Evolutionary conservation across 2,888 invertebrate genomes (phyloP).

Genomic region (Plagodis pulveraria): DNA sequence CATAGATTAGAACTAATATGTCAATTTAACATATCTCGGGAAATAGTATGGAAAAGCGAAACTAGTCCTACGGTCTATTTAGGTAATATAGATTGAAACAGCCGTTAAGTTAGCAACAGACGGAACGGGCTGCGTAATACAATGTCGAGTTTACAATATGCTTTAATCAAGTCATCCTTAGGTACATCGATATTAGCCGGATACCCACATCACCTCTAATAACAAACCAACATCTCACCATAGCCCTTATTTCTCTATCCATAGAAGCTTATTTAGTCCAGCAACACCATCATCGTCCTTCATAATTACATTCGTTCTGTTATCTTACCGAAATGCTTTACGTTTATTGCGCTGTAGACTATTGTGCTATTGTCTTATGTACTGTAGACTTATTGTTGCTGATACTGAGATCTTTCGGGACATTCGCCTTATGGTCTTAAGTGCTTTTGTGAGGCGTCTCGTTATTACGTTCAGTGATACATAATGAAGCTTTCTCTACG

Average conservation of each 20-base stretch:
- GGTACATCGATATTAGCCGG: not conserved
- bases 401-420: slow-evolving; percentile 18
- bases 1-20: too few relatives aligned
- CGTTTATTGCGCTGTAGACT: slow-evolving; percentile 25
- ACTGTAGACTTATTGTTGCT: slow-evolving; percentile 22
- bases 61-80: too few relatives aligned
- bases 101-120: too few relatives aligned
- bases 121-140: too few relatives aligned
- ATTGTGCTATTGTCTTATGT: slow-evolving; percentile 25
- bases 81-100: too few relatives aligned
- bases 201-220: not conserved
- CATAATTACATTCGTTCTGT: slow-evolving; percentile 28
- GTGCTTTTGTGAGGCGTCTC: slow-evolving; percentile 17
- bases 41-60: too few relatives aligned
- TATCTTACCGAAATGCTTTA: slow-evolving; percentile 29
- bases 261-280: slow-evolving; percentile 18
- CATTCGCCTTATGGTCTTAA: slow-evolving; percentile 18
- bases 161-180: too few relatives aligned
- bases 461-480: slow-evolving; percentile 14
- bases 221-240: not conserved
- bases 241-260: slow-evolving; percentile 4
- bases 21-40: too few relatives aligned
- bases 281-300: slow-evolving; percentile 16
- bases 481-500: not conserved
- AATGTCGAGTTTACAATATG: too few relatives aligned